These are phyloP conservation scores for Halictus quadricinctus DNA, from an alignment of 2,888 invertebrate species.

Conservation along the genomic window DNA sequence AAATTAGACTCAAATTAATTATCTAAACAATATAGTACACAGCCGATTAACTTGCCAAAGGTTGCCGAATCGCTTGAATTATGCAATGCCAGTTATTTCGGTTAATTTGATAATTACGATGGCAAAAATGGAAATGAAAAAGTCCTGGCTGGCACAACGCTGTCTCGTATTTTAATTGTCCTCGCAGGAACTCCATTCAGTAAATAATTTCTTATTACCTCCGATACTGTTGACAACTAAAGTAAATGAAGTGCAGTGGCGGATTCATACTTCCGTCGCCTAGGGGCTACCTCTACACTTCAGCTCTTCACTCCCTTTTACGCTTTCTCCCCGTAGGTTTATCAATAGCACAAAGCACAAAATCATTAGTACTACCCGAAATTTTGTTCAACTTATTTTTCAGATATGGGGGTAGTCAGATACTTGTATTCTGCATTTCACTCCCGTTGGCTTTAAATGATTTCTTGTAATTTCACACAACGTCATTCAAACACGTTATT, in stretches of 20 bases:
- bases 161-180: not conserved
- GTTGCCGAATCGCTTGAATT: slow-evolving; percentile 18
- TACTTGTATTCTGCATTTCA: too few relatives aligned
- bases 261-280: too few relatives aligned
- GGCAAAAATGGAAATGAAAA: slow-evolving; percentile 13
- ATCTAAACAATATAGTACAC: slow-evolving; percentile 18
- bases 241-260: not conserved
- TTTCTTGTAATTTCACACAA: too few relatives aligned
- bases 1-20: slow-evolving; percentile 1
- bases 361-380: too few relatives aligned
- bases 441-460: too few relatives aligned
- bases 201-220: not conserved
- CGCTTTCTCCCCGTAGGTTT: too few relatives aligned
- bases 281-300: too few relatives aligned
- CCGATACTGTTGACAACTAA: not conserved
- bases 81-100: slow-evolving; percentile 10
- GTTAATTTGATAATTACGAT: slow-evolving; percentile 11
- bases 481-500: too few relatives aligned
- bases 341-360: too few relatives aligned
- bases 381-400: too few relatives aligned
- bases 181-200: not conserved
- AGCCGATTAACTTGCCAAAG: slow-evolving; percentile 17
- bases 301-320: too few relatives aligned
- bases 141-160: not conserved
- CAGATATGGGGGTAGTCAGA: too few relatives aligned